A percentile compares a stretch with the other conserved stretches of the same genome.
Evolutionary conservation across 2,113 vertebrate species (phyloP).

Genomic region (Xenotilapia caudafasciata): DNA sequence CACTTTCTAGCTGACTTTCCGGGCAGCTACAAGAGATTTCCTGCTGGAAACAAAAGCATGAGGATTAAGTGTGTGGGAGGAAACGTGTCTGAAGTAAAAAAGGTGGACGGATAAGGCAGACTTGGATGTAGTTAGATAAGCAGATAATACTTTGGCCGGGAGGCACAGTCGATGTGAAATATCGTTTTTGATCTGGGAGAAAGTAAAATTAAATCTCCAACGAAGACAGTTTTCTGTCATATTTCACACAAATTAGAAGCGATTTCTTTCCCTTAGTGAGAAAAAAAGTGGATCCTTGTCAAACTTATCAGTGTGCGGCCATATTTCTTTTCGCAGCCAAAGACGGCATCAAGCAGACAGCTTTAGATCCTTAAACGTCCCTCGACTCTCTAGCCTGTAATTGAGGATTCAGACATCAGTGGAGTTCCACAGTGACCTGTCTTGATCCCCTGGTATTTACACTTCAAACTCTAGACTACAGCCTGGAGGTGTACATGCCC

Average conservation of each 20-base stretch:
- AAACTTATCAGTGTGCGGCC: neutral
- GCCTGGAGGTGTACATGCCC: constrained; percentile 8
- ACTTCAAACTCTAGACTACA: constrained; percentile 27
- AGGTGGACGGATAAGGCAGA: neutral
- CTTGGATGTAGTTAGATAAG: neutral
- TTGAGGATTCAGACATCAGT: constrained; percentile 30
- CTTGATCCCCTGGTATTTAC: constrained; percentile 29
- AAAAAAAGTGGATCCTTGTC: neutral
- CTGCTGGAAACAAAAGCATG: neutral
- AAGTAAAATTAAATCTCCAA: neutral
- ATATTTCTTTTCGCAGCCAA: neutral
- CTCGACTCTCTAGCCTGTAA: constrained; percentile 28
- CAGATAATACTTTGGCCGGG: neutral
- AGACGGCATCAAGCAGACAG: neutral
- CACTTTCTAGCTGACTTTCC: neutral
- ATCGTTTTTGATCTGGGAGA: neutral
- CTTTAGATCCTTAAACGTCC: neutral
- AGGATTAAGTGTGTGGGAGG: neutral
- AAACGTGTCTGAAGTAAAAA: neutral
- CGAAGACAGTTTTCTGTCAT: neutral
- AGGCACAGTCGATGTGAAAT: neutral
- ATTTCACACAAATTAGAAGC: neutral
- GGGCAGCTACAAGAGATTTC: constrained; percentile 8
- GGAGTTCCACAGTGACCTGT: constrained; percentile 37
- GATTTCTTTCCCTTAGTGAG: neutral